These are phyloP conservation scores for Pseudomyrmex flavicornis DNA, from an alignment of 1,140 invertebrate species.

Conservation along the genomic window DNA sequence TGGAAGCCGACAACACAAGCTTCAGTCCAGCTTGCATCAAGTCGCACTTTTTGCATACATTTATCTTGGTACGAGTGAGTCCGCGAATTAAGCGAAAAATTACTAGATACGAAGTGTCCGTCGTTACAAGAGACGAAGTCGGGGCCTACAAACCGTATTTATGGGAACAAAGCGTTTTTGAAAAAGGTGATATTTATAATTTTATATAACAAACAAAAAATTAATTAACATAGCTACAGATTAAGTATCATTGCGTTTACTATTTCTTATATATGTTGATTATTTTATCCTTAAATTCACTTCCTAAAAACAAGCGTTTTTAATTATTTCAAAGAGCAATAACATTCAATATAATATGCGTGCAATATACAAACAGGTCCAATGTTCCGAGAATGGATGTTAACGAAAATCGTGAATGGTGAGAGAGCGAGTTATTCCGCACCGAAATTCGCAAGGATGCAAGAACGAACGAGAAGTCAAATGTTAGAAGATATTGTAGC, in stretches of 20 bases:
- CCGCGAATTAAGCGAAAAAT: constrained; percentile 93
- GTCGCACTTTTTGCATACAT: constrained; percentile 96
- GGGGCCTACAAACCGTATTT: constrained; percentile 98
- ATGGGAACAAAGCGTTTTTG: constrained; percentile 97
- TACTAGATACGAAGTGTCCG: constrained; percentile 95
- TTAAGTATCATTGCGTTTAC: too few relatives aligned
- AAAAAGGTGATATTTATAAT: constrained; percentile 89
- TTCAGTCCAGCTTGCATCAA: constrained; percentile 97
- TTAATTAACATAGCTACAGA: background rate
- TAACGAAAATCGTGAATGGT: constrained; percentile 99
- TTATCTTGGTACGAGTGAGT: constrained; percentile 94
- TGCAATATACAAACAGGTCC: constrained; percentile 70
- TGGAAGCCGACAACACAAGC: constrained; percentile 95
- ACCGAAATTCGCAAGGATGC: constrained; percentile 98
- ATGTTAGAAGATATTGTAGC: constrained; percentile 98
- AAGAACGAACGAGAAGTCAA: constrained; percentile 95
- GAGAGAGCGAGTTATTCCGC: constrained; percentile 98
- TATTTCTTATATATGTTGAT: too few relatives aligned
- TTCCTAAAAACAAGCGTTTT: too few relatives aligned
- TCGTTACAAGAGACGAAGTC: constrained; percentile 98
- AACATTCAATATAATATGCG: too few relatives aligned
- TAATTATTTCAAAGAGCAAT: too few relatives aligned
- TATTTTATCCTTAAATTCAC: too few relatives aligned
- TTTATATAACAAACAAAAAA: background rate
- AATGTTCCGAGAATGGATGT: constrained; percentile 96